Conservation (phyloP, 1,140 invertebrate species). For the Antheraea pernyi region DNA sequence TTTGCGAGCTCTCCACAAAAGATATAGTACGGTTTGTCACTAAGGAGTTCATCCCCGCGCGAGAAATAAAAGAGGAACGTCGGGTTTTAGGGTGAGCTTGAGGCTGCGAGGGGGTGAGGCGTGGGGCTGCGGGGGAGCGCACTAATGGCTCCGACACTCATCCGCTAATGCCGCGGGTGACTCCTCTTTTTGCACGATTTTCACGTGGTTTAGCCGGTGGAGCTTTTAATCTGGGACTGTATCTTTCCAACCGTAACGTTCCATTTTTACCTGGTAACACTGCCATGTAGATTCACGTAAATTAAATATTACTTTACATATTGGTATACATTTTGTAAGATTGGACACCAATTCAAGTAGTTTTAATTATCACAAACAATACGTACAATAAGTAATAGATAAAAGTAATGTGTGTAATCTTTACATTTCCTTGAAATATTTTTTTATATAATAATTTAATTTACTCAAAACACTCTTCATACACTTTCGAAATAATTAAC, state of each 20-base stretch:
- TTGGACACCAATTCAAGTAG: no score
- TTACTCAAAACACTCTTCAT: no score
- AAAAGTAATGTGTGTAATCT: no score
- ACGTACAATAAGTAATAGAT: no score
- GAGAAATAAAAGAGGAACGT: slow-evolving; percentile 77
- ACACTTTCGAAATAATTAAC: no score
- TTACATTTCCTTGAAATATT: no score
- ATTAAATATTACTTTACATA: background rate
- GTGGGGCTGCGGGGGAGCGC: slow-evolving; percentile 39
- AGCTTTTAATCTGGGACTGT: slow-evolving; percentile 76
- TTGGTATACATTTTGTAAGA: background rate
- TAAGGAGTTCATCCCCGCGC: slow-evolving; percentile 78
- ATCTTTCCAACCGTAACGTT: slow-evolving; percentile 62
- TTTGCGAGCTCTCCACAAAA: slow-evolving; percentile 75
- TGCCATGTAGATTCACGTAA: slow-evolving; percentile 14
- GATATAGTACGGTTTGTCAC: slow-evolving; percentile 79
- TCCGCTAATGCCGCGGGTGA: slow-evolving; percentile 77
- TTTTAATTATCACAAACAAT: no score
- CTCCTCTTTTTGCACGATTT: slow-evolving; percentile 76
- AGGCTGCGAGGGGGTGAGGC: slow-evolving; percentile 18
- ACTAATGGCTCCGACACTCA: slow-evolving; percentile 77
- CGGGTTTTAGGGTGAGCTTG: slow-evolving; percentile 46
- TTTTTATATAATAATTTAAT: no score
- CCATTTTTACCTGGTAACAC: slow-evolving; percentile 53
- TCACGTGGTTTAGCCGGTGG: slow-evolving; percentile 74